These are phyloP conservation scores for Netelia inedita DNA, from an alignment of 2,888 invertebrate genomes.

Conservation along the genomic window DNA sequence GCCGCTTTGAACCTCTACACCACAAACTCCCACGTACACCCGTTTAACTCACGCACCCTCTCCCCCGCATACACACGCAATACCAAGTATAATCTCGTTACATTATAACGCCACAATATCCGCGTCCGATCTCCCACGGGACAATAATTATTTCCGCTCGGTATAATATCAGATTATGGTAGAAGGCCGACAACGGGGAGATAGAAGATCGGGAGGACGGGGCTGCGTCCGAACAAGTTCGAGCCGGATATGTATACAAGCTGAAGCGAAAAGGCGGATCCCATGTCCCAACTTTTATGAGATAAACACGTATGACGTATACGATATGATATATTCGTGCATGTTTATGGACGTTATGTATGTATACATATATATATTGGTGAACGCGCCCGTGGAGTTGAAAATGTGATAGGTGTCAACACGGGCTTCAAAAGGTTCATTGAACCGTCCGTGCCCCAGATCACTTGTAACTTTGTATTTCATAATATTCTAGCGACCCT, in stretches of 20 bases:
- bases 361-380: no score
- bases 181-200: neutral
- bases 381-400: no score
- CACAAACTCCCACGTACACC: constrained; percentile 20
- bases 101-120: constrained; percentile 51
- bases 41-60: constrained; percentile 18
- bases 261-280: constrained; percentile 9
- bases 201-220: constrained; percentile 13
- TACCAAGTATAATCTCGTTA: constrained; percentile 53
- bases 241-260: neutral
- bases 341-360: no score
- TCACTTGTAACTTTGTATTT: no score
- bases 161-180: constrained; percentile 54
- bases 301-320: neutral
- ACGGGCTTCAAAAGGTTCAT: no score
- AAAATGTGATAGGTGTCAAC: no score
- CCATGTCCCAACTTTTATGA: neutral
- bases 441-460: no score
- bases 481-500: no score
- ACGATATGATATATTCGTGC: neutral
- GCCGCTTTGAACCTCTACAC: constrained; percentile 24
- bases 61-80: constrained; percentile 19
- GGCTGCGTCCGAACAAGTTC: constrained; percentile 7
- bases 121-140: constrained; percentile 43
- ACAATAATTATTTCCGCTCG: constrained; percentile 60